phyloP scores from a whole-genome alignment of 2,113 vertebrate species.

The Cochlearius cochlearius region DNA sequence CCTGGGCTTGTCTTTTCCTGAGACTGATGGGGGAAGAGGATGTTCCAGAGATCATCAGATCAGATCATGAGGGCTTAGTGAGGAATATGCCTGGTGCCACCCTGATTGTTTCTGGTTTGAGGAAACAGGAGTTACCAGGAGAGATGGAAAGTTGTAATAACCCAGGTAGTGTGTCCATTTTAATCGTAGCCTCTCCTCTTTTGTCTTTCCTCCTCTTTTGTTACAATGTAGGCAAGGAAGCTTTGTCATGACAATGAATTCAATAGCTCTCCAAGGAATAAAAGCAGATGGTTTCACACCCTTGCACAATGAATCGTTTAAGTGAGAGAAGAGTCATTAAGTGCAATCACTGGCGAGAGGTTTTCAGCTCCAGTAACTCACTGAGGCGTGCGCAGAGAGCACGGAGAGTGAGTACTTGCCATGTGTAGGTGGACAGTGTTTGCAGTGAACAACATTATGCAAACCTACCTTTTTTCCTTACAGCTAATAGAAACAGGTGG shows the following conservation, averaged over 20 bases:
- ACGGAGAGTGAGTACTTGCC: neutral
- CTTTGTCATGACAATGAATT: neutral
- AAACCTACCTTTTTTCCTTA: neutral
- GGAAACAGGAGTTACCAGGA: neutral
- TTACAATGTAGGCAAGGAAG: neutral
- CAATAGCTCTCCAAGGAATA: neutral
- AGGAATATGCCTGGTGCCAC: neutral
- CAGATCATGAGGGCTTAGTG: neutral
- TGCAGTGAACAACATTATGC: neutral
- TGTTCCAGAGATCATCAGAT: neutral
- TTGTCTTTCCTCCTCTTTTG: neutral
- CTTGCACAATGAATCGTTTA: neutral
- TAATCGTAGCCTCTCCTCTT: neutral
- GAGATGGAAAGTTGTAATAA: neutral
- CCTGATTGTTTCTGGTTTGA: neutral
- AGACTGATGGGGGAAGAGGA: neutral
- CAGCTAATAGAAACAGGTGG: neutral
- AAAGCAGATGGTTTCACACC: neutral
- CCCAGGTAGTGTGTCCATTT: neutral
- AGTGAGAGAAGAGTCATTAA: neutral
- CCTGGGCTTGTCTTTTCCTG: neutral
- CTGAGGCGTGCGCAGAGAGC: neutral
- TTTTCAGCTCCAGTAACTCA: neutral
- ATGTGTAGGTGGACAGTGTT: neutral
- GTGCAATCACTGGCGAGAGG: neutral